These are phyloP conservation scores for Phrixothrix hirtus DNA, from an alignment of 2,888 invertebrate species.

Conservation along the genomic window DNA sequence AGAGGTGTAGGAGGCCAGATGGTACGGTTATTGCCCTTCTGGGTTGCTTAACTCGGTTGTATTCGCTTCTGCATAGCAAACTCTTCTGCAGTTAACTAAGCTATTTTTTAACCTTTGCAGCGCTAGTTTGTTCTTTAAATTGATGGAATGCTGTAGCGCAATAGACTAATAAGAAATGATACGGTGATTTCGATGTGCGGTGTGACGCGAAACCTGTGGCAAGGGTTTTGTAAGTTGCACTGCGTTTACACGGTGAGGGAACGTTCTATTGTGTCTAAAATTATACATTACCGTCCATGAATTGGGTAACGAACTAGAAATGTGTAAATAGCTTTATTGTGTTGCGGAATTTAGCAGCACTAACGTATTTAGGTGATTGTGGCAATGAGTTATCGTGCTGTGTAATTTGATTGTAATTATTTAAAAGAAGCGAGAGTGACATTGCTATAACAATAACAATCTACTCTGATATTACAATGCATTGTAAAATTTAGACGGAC, in stretches of 20 bases:
- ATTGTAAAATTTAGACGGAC: neutral
- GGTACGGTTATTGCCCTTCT: conserved; percentile 40
- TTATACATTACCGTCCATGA: conserved; percentile 11
- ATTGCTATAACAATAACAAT: conserved; percentile 8
- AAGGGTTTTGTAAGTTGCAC: conserved; percentile 3
- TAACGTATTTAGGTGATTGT: conserved; percentile 17
- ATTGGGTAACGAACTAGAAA: conserved; percentile 18
- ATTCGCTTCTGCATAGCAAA: conserved; percentile 3
- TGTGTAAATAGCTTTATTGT: conserved; percentile 20
- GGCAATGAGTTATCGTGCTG: conserved; percentile 14
- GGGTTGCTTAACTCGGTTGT: conserved; percentile 10
- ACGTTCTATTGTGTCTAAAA: conserved; percentile 14
- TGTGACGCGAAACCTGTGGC: conserved; percentile 3
- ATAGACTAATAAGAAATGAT: too few relatives aligned
- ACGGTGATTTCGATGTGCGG: conserved; percentile 9
- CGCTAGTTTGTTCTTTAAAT: neutral
- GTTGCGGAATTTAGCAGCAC: conserved; percentile 9
- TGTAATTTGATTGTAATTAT: conserved; percentile 9
- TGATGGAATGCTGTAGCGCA: too few relatives aligned
- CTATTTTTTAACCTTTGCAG: conserved; percentile 9
- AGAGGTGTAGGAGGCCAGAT: conserved; percentile 35
- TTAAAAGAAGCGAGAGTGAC: conserved; percentile 7
- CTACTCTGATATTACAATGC: conserved; percentile 2
- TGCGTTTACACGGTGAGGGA: conserved; percentile 2
- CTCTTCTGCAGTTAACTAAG: conserved; percentile 13